Evolutionary conservation across 1,140 invertebrate genomes (phyloP).

Genomic region (Sinonovacula constricta): DNA sequence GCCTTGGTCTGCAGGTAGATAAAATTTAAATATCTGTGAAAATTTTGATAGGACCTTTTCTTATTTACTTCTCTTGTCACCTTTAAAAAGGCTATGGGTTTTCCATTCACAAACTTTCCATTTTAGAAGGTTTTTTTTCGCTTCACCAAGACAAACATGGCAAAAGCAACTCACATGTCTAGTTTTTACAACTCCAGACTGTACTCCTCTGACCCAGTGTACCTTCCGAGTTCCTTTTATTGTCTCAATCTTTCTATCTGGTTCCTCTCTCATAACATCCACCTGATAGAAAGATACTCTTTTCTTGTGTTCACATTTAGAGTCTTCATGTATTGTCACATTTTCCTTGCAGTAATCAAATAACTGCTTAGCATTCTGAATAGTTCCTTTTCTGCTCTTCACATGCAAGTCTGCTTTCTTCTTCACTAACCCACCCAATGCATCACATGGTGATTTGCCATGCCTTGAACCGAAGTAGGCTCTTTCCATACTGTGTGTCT

Average conservation of each 20-base stretch:
- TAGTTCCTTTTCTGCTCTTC: conserved; percentile 20
- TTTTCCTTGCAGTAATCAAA: conserved; percentile 19
- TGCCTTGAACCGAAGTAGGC: conserved; percentile 16
- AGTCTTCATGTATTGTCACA: conserved; percentile 3
- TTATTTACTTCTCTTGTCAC: too few relatives aligned
- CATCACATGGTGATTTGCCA: conserved; percentile 8
- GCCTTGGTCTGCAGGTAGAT: too few relatives aligned
- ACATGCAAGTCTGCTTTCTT: conserved; percentile 15
- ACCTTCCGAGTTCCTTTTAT: neutral
- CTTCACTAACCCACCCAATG: conserved; percentile 6
- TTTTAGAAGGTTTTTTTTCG: neutral
- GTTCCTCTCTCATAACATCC: neutral
- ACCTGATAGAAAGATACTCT: neutral
- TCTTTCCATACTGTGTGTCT: conserved; percentile 12
- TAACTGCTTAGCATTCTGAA: conserved; percentile 13
- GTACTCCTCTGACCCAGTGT: neutral
- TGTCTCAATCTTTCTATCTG: neutral
- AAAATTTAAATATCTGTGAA: too few relatives aligned
- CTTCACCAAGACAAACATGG: neutral
- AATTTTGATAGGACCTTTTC: too few relatives aligned
- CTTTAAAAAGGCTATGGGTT: neutral
- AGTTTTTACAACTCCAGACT: neutral
- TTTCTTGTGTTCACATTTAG: conserved; percentile 12
- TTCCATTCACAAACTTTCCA: neutral
- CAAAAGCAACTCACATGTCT: neutral